Evolutionary conservation across 2,797 vertebrate genomes (phyloP).

Genomic region (Parauchenoglanis punctatus): DNA sequence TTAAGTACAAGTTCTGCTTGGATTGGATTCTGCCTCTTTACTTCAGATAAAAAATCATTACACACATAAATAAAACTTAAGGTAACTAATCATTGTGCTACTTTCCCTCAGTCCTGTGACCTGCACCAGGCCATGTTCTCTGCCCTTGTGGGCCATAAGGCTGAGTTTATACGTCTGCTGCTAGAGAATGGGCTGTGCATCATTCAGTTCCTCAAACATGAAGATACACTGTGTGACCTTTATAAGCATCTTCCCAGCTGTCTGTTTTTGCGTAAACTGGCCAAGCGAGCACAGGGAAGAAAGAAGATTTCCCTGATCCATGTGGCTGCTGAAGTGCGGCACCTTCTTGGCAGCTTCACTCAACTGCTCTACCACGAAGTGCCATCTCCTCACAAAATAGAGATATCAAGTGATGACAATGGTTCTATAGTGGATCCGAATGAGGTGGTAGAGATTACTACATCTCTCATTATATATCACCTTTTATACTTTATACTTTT

Average conservation of each 20-base stretch:
- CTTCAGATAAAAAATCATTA: not conserved
- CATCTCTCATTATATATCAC: not conserved
- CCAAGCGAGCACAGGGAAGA: slow-evolving; percentile 74
- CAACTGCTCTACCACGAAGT: slow-evolving; percentile 77
- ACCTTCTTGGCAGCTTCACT: slow-evolving; percentile 86
- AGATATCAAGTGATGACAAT: slow-evolving; percentile 16
- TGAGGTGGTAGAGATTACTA: not conserved
- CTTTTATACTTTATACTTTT: no score
- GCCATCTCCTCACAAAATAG: not conserved
- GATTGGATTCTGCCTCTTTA: not conserved
- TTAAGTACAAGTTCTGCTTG: not conserved
- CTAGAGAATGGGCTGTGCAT: slow-evolving; percentile 89
- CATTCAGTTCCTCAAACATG: slow-evolving; percentile 80
- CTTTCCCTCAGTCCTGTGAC: slow-evolving; percentile 79
- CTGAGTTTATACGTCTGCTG: slow-evolving; percentile 89
- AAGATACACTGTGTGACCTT: slow-evolving; percentile 78
- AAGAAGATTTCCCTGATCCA: slow-evolving; percentile 74
- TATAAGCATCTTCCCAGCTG: slow-evolving; percentile 83
- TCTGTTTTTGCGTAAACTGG: slow-evolving; percentile 83
- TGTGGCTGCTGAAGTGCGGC: slow-evolving; percentile 84
- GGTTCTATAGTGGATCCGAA: slow-evolving; percentile 28
- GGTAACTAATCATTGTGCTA: not conserved
- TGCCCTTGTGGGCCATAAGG: slow-evolving; percentile 87
- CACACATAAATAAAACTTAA: not conserved
- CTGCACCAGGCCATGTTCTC: slow-evolving; percentile 88